Base-by-base conservation (phyloP, 2,797 vertebrate species). In the Agapornis canus region DNA sequence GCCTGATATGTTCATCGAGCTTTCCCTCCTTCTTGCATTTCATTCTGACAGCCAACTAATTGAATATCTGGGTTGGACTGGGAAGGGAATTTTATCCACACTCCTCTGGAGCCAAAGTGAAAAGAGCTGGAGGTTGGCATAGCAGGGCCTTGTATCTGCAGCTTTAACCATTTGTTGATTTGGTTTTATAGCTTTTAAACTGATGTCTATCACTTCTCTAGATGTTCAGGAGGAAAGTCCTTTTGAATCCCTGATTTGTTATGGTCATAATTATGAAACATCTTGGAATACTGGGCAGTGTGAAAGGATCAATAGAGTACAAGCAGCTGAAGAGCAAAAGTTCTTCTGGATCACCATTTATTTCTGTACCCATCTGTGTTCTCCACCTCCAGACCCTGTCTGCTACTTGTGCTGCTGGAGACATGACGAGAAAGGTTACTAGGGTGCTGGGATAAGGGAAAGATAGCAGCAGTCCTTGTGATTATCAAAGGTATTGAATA, bases 161-260 rank as follows among this genome's bases (percentile, higher is more conserved):
- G 43, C 29, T 92, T 90, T 65, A 83, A 77, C 32, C 6, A 1
- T 80, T 92, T 92, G 70, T 91, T 94, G 54, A 65, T 95, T 93
- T 70, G 27, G 23, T 85, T 96, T 96, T 75, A 89, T 48, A 47
- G 69, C 68, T 97, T 95, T 96, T 93, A 95, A 96, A 96, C 19
- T 43, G 29, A 64, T 68, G 42, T 73, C 94, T 94, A 59, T 92
- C 91, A 22, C 87, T 82, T 95, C 81, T 96, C 57, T 92, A 90
- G 89, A 90, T 90, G 85, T 92, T 91, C 92, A 89, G 72, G 57
- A 95, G 56, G 72, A 52, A 95, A 84, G 60, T 84, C 81, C 72
- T 89, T 52, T 86, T 92, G 86, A 96, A 95, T 86, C 39, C 43
- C 68, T 77, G 37, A 87, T 97, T 91, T 92, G n/a, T 96, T 97